These are phyloP conservation scores for Trichopoda pennipes DNA, from an alignment of 2,888 invertebrate genomes.

Conservation along the genomic window DNA sequence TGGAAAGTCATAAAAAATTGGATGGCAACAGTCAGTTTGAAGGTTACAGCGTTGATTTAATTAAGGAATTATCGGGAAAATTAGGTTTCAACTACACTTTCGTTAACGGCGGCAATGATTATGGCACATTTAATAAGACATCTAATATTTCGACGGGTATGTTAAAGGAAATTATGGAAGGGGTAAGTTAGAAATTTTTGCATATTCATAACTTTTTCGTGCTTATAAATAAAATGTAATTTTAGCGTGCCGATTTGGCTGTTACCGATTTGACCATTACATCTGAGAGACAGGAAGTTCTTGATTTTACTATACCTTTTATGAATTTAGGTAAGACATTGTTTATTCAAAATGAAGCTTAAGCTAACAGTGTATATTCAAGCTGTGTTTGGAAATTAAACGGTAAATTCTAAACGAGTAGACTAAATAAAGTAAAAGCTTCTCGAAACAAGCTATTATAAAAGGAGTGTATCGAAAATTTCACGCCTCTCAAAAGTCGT, in stretches of 20 bases:
- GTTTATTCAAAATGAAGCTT: no score
- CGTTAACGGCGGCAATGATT: conserved; percentile 87
- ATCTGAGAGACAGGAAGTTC: conserved; percentile 91
- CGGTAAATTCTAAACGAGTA: no score
- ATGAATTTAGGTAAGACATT: conserved; percentile 88
- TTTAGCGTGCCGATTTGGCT: conserved; percentile 92
- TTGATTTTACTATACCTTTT: conserved; percentile 97
- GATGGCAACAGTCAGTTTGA: conserved; percentile 91
- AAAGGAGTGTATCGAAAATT: no score
- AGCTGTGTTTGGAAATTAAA: no score
- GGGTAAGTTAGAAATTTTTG: conserved; percentile 71
- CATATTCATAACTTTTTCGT: no score
- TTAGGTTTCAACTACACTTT: conserved; percentile 92
- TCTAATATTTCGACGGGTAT: conserved; percentile 91
- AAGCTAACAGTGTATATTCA: no score
- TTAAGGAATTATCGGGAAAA: conserved; percentile 88
- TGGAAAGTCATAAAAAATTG: conserved; percentile 85
- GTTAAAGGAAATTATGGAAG: conserved; percentile 90
- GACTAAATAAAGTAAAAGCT: no score
- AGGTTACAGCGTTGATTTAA: conserved; percentile 93
- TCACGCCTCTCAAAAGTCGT: no score
- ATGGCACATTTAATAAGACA: conserved; percentile 85
- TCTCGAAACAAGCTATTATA: no score
- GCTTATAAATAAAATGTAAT: conserved; percentile 55
- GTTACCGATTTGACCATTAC: conserved; percentile 95